Conservation (phyloP, 2,113 vertebrate species). For the Pseudorectes ferrugineus region DNA sequence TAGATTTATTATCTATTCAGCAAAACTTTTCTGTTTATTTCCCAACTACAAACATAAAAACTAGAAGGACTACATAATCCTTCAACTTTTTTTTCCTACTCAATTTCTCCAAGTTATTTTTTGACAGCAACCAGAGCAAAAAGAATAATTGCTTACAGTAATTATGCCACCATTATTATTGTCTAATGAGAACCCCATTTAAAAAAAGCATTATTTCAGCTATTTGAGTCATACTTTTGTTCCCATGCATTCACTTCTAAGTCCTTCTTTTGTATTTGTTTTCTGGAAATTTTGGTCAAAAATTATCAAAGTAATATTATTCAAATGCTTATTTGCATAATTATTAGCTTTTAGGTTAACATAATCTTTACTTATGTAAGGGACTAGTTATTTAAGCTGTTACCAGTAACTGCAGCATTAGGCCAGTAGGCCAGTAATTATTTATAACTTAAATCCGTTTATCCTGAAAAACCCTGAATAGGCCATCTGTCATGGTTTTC, state of each 20-base stretch:
- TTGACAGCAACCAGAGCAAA: neutral
- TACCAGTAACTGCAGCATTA: neutral
- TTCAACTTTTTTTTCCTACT: neutral
- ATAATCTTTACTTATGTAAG: conserved; percentile 17
- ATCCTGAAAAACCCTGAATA: neutral
- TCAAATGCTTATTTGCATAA: neutral
- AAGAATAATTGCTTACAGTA: neutral
- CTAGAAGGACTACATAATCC: neutral
- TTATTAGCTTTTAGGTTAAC: neutral
- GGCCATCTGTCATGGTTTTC: neutral
- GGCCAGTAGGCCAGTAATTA: conserved; percentile 24
- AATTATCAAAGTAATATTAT: neutral
- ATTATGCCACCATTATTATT: neutral
- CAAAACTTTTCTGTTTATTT: neutral
- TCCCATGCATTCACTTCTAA: neutral
- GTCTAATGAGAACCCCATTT: neutral
- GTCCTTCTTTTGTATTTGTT: neutral
- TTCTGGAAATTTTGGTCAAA: neutral
- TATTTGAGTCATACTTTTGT: neutral
- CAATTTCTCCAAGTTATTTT: neutral
- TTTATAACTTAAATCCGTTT: conserved; percentile 50
- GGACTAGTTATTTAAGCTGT: conserved; percentile 2
- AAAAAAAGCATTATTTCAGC: neutral
- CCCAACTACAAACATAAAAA: neutral
- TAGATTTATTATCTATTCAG: neutral